Evolutionary conservation across 2,888 invertebrate species (phyloP), one percentile per base, ranked within the genome.

Genomic region (Rhogogaster chlorosoma): DNA sequence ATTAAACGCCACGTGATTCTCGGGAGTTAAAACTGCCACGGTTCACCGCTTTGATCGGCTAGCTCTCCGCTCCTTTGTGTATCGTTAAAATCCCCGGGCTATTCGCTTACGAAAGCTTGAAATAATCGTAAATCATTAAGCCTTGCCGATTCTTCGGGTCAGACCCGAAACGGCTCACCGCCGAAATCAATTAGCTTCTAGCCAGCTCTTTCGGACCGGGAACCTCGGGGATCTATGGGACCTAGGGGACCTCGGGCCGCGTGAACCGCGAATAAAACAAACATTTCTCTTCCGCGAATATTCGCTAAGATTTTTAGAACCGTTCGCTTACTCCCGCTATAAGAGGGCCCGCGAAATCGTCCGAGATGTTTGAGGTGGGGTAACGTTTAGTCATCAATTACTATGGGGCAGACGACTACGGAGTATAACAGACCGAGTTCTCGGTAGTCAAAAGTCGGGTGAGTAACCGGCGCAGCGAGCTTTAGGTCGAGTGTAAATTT

Each of bases 361-460:
- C 71, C 71, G 71, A 18, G 36, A 71, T n/a, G 10, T 36, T 71
- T 38, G 18, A 9, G 71, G n/a, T 53, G 49, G n/a, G 15, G n/a
- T 22, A n/a, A 71, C 83, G 80, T 87, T 86, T 84, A 84, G 84
- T 88, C 86, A 85, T 42, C 85, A 85, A 88, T 87, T 86, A 87
- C 36, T 73, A 77, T 15, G 77, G 49, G 32, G 53, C 45, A 77
- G 26, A 26, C 77, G 49, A 49, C 45, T 42, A 77, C 77, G 9
- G 77, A 77, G 77, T 29, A 45, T 18, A 45, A 53, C n/a, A 77
- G 49, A 77, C 29, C 49, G 26, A 73, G 73, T 73, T 73, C 73
- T 73, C 15, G 73, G 73, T 73, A 73, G 42, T 45, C 29, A 53
- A 18, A 49, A 77, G 32, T 61, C 73, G 75, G 83, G 84, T 86